Conservation (phyloP, 2,888 invertebrate genomes). For the Apamea anceps region DNA sequence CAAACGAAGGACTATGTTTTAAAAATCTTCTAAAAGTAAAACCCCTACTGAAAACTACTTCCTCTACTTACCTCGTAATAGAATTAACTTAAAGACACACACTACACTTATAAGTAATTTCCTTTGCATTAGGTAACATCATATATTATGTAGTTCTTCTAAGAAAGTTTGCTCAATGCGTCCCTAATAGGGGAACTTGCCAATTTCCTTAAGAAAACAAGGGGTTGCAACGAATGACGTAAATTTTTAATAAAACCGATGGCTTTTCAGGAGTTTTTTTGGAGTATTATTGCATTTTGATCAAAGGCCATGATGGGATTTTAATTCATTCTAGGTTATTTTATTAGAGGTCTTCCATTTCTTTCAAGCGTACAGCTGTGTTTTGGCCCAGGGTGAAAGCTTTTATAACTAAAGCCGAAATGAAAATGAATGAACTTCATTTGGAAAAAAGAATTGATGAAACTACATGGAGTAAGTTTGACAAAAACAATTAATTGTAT, state of each 20-base stretch:
- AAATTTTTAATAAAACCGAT: conserved; percentile 77
- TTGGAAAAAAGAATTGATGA: not conserved
- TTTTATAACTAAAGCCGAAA: not conserved
- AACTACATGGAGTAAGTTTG: not conserved
- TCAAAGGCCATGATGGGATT: not conserved
- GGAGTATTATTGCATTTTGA: conserved; percentile 27
- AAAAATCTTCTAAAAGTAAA: not conserved
- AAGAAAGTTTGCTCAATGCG: conserved; percentile 80
- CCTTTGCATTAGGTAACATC: conserved; percentile 50
- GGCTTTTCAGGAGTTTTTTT: conserved; percentile 29
- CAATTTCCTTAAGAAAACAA: conserved; percentile 87
- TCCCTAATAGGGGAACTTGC: conserved; percentile 73
- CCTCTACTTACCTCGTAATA: not conserved
- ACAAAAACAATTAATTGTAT: not conserved
- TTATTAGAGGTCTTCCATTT: too few relatives aligned
- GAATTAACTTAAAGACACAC: conserved; percentile 40
- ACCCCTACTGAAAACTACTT: not conserved
- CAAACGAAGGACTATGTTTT: not conserved
- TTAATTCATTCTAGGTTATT: too few relatives aligned
- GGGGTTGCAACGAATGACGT: conserved; percentile 80
- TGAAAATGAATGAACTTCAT: not conserved
- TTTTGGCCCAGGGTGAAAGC: not conserved
- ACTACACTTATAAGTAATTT: conserved; percentile 45
- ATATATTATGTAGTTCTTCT: conserved; percentile 51
- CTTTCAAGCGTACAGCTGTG: too few relatives aligned